Base-by-base conservation (phyloP, 64 coral and sea anemone species). In the Acropora tenuis region DNA sequence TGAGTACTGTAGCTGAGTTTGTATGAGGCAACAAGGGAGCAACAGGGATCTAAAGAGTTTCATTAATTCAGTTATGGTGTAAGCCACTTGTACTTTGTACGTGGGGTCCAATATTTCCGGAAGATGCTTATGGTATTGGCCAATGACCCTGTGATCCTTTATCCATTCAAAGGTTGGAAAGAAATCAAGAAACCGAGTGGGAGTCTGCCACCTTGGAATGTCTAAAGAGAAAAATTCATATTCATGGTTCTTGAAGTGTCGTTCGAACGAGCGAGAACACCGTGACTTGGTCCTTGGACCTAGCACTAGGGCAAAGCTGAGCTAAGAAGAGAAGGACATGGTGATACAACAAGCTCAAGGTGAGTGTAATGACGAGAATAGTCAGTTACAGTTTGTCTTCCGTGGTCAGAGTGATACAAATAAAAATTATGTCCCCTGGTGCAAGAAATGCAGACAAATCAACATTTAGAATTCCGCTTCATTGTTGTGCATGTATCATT, bases 301-400 rank as follows among this genome's bases (percentile, higher is more conserved):
- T 30, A 91, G 91, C 65, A 91, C 94, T 43, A 99, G 96, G 97
- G 89, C 96, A 13, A 99, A 99, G 83, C 91, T 99, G 1, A 99
- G 97, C 78, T 88, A 99, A 60, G 97, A 99, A 16, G 97, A 99
- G 50, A 99, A 99, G 82, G 88, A 95, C 13, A 67, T 91, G 57
- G 65, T 99, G 16, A 89, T 91, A 41, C 83, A 92, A 59, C 88
- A 73, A 78, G 94, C 94, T 4, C 95, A 71, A 90, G 94, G 97
- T 96, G 78, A 42, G 49, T 47, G 13, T 40, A 41, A 57, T 71
- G 68, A 0, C 2, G 68, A 20, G 2, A 71, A 71, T 40, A 20
- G 68, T 19, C 18, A 71, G 40, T 63, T 13, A 8, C 11, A 63
- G 11, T 8, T 0, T 11, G 13, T 15, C 60, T 3, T 5, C 52